Evolutionary conservation across 2,113 vertebrate species (phyloP).

Genomic region (Corythaeola cristata): DNA sequence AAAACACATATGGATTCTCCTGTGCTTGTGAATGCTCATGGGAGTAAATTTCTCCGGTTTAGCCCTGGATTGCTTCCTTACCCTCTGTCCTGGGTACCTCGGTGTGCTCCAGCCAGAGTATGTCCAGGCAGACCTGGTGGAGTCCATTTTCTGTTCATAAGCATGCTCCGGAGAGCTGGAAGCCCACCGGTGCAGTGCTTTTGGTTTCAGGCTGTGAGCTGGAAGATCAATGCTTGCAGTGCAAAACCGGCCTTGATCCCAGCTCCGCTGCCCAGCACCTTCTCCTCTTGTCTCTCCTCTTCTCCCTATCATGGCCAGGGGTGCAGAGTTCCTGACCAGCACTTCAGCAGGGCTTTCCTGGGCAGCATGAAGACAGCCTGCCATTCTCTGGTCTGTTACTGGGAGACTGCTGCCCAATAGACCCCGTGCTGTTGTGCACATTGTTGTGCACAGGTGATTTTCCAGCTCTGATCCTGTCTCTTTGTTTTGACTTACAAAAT

Average conservation of each 20-base stretch:
- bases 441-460: background rate
- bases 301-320: background rate
- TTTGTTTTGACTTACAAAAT: background rate
- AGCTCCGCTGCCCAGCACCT: background rate
- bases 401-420: background rate
- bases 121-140: background rate
- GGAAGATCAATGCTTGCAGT: background rate
- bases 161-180: background rate
- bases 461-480: background rate
- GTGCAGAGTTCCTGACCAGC: background rate
- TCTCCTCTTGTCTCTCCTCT: background rate
- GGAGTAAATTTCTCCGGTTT: background rate
- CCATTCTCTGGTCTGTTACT: background rate
- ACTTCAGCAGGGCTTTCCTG: background rate
- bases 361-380: background rate
- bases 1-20: background rate
- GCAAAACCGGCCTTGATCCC: background rate
- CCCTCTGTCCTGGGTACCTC: background rate
- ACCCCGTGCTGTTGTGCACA: background rate
- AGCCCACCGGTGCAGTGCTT: background rate
- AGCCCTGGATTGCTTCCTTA: background rate
- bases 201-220: background rate
- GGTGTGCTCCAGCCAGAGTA: background rate
- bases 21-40: background rate
- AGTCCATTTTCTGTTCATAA: background rate